phyloP scores from a whole-genome alignment of 2,797 vertebrate genomes.

The Etheostoma perlongum region DNA sequence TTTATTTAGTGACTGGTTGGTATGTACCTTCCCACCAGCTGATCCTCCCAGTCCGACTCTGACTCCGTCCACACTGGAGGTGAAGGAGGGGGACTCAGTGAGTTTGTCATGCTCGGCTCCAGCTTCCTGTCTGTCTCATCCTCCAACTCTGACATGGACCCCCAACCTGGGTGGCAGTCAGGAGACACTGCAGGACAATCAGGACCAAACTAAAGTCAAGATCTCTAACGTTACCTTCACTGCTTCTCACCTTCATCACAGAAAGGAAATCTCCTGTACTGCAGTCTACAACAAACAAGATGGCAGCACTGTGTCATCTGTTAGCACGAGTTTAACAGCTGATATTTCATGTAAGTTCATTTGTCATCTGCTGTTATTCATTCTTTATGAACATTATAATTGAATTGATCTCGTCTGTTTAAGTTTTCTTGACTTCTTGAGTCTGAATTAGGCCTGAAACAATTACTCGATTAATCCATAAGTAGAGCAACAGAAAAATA shows the following conservation, averaged over 20 bases:
- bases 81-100: constrained; percentile 56
- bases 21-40: constrained; percentile 25
- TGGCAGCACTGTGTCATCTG: constrained; percentile 9
- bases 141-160: constrained; percentile 53
- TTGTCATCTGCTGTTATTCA: not conserved
- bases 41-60: constrained; percentile 23
- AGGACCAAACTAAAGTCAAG: constrained; percentile 45
- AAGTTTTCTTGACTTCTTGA: too few relatives aligned
- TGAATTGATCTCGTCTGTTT: not conserved
- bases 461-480: too few relatives aligned
- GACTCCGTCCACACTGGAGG: constrained; percentile 21
- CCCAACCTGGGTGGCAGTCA: constrained; percentile 36
- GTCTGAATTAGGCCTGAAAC: not conserved
- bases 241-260: constrained; percentile 51
- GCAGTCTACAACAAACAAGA: constrained; percentile 51
- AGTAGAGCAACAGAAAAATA: too few relatives aligned
- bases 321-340: not conserved
- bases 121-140: constrained; percentile 43
- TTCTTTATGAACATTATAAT: too few relatives aligned
- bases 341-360: constrained; percentile 50
- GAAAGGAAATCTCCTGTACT: constrained; percentile 54
- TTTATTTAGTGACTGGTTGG: not conserved
- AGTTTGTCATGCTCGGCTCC: constrained; percentile 60
- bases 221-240: constrained; percentile 62
- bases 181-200: constrained; percentile 50